phyloP scores from a whole-genome alignment of 2,888 invertebrate genomes.

The Cheilosia scutellata region DNA sequence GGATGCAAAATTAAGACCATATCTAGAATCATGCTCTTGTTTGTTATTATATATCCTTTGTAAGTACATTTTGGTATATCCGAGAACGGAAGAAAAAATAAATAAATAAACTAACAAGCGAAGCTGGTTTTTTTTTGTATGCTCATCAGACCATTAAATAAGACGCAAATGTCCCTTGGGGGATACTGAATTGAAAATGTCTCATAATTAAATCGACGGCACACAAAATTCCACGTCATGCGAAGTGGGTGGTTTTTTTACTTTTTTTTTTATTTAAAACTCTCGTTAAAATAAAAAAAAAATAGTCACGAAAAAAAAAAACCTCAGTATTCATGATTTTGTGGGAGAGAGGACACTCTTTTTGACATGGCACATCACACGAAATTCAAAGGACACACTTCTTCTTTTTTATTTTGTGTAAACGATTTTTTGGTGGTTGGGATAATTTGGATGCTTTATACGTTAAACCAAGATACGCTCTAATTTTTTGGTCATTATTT shows the following conservation, averaged over 20 bases:
- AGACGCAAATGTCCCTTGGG: constrained; percentile 56
- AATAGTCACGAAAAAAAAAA: constrained; percentile 6
- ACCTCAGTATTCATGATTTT: neutral
- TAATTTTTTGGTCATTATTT: constrained; percentile 47
- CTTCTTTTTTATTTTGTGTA: neutral
- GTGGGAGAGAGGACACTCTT: neutral
- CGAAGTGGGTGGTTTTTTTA: constrained; percentile 7
- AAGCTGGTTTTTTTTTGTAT: constrained; percentile 22
- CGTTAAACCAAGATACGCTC: constrained; percentile 21
- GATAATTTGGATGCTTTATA: constrained; percentile 32
- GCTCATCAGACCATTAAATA: constrained; percentile 69
- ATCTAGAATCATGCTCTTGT: constrained; percentile 15
- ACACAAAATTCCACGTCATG: constrained; percentile 34
- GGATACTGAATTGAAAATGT: constrained; percentile 61
- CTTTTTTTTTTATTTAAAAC: constrained; percentile 28
- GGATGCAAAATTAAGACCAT: neutral
- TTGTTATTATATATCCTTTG: constrained; percentile 23
- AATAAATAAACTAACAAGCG: constrained; percentile 52
- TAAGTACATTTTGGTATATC: constrained; percentile 14
- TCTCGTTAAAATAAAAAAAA: constrained; percentile 17
- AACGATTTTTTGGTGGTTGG: constrained; percentile 29
- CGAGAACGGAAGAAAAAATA: constrained; percentile 7
- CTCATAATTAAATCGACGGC: constrained; percentile 66
- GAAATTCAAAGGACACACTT: constrained; percentile 35
- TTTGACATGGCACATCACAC: constrained; percentile 50